Conservation (phyloP, 37 sponge, comb jelly and placozoan genomes). For the Haliclona indistincta region DNA sequence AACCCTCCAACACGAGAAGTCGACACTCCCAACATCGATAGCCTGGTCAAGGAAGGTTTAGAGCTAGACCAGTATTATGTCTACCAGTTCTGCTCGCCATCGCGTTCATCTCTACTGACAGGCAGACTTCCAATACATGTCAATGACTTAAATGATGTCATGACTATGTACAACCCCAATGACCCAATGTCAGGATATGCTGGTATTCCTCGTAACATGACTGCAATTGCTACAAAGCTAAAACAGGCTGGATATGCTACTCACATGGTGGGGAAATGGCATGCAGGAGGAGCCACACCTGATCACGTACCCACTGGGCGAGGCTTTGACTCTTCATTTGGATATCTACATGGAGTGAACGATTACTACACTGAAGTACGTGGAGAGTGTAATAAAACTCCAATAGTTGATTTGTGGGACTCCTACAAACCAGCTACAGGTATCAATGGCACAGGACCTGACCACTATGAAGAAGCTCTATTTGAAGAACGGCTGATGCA, state of each 20-base stretch:
- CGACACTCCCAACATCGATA: constrained; percentile 8
- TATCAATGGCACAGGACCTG: not conserved
- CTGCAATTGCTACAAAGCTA: constrained; percentile 39
- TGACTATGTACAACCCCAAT: constrained; percentile 21
- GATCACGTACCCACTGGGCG: constrained; percentile 28
- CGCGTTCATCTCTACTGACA: constrained; percentile 49
- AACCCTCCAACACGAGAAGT: too few relatives aligned
- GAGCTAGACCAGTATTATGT: constrained; percentile 49
- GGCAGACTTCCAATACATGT: constrained; percentile 59
- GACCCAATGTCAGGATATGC: constrained; percentile 33
- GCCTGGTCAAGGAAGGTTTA: constrained; percentile 38
- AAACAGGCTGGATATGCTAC: constrained; percentile 29
- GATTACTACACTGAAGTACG: constrained; percentile 28
- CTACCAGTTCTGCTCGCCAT: constrained; percentile 44
- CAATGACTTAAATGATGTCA: constrained; percentile 20
- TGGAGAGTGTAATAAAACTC: constrained; percentile 4
- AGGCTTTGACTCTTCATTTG: constrained; percentile 47
- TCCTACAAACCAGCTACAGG: constrained; percentile 21
- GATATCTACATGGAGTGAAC: constrained; percentile 34
- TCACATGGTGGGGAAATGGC: constrained; percentile 63
- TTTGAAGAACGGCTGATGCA: not conserved
- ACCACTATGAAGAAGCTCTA: constrained; percentile 19
- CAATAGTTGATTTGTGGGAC: constrained; percentile 24
- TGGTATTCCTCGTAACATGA: constrained; percentile 43
- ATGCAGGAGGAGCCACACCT: constrained; percentile 30